Conservation (phyloP, 2,888 invertebrate genomes). For the Caenorhabditis imperialis region DNA sequence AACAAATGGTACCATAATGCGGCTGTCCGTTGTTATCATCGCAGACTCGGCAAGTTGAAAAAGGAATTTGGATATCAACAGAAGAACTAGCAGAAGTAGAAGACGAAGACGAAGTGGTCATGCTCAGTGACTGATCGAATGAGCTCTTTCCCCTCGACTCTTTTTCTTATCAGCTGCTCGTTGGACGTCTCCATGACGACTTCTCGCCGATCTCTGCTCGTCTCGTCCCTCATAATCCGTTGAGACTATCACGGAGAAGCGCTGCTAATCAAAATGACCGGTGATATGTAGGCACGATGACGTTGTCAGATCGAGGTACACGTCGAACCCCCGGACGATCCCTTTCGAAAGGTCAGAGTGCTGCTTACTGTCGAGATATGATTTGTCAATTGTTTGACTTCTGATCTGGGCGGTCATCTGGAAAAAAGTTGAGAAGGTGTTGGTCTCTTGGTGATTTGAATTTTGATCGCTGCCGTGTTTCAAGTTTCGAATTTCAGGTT, state of each 20-base stretch:
- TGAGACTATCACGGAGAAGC: conserved; percentile 10
- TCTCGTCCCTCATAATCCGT: conserved; percentile 19
- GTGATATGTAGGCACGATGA: conserved; percentile 14
- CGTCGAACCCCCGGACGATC: too few relatives aligned
- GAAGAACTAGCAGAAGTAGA: conserved; percentile 16
- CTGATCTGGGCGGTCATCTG: conserved; percentile 18
- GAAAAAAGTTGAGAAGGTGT: conserved; percentile 14
- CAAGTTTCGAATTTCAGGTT: too few relatives aligned
- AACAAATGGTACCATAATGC: conserved; percentile 61
- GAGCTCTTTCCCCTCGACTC: conserved; percentile 17
- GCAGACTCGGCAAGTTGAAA: conserved; percentile 54
- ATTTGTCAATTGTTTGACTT: conserved; percentile 28
- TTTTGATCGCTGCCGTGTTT: conserved; percentile 28
- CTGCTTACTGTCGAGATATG: conserved; percentile 7
- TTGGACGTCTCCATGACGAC: conserved; percentile 33
- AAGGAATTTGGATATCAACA: background rate
- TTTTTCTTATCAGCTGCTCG: conserved; percentile 10
- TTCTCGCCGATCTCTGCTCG: background rate
- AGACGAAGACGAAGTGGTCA: conserved; percentile 24
- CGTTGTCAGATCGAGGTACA: conserved; percentile 41
- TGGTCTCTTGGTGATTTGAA: conserved; percentile 41
- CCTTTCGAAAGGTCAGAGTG: background rate
- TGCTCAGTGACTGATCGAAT: background rate
- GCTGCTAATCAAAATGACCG: conserved; percentile 4
- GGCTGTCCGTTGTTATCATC: conserved; percentile 54